Evolutionary conservation across 2,797 vertebrate genomes (phyloP), one percentile per base, ranked within the genome.

Genomic region (Emys orbicularis): DNA sequence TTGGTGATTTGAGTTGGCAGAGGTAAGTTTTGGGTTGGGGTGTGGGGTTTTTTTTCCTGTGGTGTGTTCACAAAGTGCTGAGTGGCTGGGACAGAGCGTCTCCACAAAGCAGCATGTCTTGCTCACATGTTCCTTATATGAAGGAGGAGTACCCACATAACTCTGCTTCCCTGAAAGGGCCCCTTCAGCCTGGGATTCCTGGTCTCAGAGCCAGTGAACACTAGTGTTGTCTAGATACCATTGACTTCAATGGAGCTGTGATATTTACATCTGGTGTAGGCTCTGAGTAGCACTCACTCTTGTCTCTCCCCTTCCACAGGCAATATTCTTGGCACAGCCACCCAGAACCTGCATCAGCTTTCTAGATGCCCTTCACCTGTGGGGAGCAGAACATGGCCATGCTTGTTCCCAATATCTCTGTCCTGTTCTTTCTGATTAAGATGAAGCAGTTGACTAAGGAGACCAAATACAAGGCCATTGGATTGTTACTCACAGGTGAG

Each of bases 321-420:
- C 34, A 65, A n/a, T 65, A 65, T n/a, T 65, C 34, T 65, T 65
- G 34, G 61, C 61, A 65, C 61, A 65, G 34, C 61, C 61, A n/a
- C 16, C 61, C 61, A 65, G 61, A 65, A 98, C 96, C 93, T 98
- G 89, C 93, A 98, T 7, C 93, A 95, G 12, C 91, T 98, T 72
- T 98, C 81, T 41, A 2, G 86, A 98, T 98, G 98, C 98, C 98
- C 0, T 97, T 97, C n/a, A 98, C 98, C 83, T 98, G 98, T 92
- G 98, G 98, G 3, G 98, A 99, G 86, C 98, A 98, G 96, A 99
- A 98, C 94, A 96, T 97, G 97, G 98, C 97, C 0, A 94, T 98
- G 5, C 96, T 99, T 34, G 97, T 98, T n/a, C 98, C 98, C n/a
- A 98, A 98, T 89, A 98, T 98, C 86, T 98, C 98, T 92, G 97